These are phyloP conservation scores for Acleris emargana DNA, from an alignment of 2,888 invertebrate genomes.

Conservation along the genomic window DNA sequence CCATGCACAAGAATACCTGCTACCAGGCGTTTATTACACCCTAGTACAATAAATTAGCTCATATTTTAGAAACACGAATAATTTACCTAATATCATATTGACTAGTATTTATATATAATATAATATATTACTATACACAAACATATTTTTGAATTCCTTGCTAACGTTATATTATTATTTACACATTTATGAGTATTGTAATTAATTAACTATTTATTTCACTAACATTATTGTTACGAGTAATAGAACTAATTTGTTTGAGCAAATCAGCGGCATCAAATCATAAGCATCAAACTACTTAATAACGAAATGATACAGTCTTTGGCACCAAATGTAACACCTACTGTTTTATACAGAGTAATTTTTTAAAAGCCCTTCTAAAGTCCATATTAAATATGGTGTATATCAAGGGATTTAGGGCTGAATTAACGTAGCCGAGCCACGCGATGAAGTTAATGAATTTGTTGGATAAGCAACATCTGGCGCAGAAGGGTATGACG, in stretches of 20 bases:
- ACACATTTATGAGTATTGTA: constrained; percentile 34
- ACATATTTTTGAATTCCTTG: background rate
- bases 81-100: constrained; percentile 4
- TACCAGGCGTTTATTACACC: constrained; percentile 47
- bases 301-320: constrained; percentile 44
- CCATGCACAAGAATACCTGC: constrained; percentile 63
- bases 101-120: no score
- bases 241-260: constrained; percentile 61
- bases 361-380: constrained; percentile 93
- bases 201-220: constrained; percentile 29
- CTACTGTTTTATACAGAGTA: constrained; percentile 78
- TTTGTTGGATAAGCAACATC: constrained; percentile 91
- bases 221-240: constrained; percentile 31
- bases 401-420: constrained; percentile 96
- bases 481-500: constrained; percentile 93
- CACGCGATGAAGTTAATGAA: constrained; percentile 95
- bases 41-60: constrained; percentile 29
- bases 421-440: constrained; percentile 96
- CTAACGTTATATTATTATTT: constrained; percentile 17
- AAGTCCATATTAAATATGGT: constrained; percentile 98
- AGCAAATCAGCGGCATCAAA: constrained; percentile 69
- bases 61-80: constrained; percentile 21
- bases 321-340: constrained; percentile 59
- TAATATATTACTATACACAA: constrained; percentile 21
- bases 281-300: constrained; percentile 45